Conservation (phyloP, 2,888 invertebrate genomes). For the Scelioninae gen. 2 region DNA sequence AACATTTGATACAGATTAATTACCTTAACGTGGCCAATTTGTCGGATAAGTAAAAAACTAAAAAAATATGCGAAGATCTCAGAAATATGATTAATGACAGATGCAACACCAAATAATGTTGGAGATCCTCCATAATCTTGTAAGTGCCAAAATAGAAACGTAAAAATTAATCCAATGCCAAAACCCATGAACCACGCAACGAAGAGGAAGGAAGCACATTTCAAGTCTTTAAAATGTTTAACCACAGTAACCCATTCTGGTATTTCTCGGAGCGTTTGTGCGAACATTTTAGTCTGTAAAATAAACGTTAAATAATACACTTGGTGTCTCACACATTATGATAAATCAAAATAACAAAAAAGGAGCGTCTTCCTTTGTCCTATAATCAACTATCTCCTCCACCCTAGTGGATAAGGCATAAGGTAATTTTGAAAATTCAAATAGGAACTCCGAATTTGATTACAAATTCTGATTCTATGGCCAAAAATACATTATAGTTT, state of each 20-base stretch:
- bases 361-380: too few relatives aligned
- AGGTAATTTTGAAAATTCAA: too few relatives aligned
- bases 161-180: slow-evolving; percentile 98
- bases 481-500: too few relatives aligned
- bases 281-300: slow-evolving; percentile 89
- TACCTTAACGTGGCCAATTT: slow-evolving; percentile 96
- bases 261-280: slow-evolving; percentile 91
- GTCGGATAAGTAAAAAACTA: slow-evolving; percentile 94
- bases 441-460: too few relatives aligned
- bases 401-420: too few relatives aligned
- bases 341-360: too few relatives aligned
- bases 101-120: slow-evolving; percentile 97
- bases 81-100: slow-evolving; percentile 98
- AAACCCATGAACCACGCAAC: slow-evolving; percentile 99
- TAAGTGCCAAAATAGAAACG: slow-evolving; percentile 99
- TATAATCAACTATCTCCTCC: too few relatives aligned
- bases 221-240: slow-evolving; percentile 91
- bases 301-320: too few relatives aligned
- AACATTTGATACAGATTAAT: too few relatives aligned
- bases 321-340: too few relatives aligned
- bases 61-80: slow-evolving; percentile 99
- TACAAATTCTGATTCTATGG: too few relatives aligned
- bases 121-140: slow-evolving; percentile 97
- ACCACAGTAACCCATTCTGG: slow-evolving; percentile 96
- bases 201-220: slow-evolving; percentile 94